These are phyloP conservation scores for Bubo scandiacus DNA, from an alignment of 2,113 vertebrate genomes.

Conservation along the genomic window DNA sequence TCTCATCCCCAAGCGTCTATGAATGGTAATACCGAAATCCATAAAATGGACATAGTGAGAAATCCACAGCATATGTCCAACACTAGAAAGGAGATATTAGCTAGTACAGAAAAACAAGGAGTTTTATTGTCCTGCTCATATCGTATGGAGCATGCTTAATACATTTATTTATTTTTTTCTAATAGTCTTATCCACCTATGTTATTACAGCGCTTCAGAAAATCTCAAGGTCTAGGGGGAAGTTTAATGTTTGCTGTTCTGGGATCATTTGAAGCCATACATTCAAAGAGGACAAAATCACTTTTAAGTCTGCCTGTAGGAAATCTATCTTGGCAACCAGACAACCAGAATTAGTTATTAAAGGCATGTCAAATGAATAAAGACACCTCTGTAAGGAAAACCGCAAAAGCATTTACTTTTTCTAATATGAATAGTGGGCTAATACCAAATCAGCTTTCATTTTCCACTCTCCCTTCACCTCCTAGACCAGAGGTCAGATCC, in stretches of 20 bases:
- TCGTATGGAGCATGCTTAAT: conserved; percentile 3
- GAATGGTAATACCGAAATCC: background rate
- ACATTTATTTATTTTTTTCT: conserved; percentile 51
- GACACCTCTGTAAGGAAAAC: conserved; percentile 84
- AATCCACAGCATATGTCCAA: background rate
- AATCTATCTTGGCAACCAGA: conserved; percentile 84
- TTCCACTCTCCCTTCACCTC: conserved; percentile 75
- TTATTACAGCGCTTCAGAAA: conserved; percentile 74
- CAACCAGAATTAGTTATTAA: conserved; percentile 89
- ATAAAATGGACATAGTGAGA: background rate
- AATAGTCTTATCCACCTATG: conserved; percentile 58
- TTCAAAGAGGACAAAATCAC: conserved; percentile 88
- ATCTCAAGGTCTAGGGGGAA: conserved; percentile 77
- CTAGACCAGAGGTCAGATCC: conserved; percentile 73
- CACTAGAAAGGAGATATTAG: background rate
- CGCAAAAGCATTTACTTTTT: conserved; percentile 81
- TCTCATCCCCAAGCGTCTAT: background rate
- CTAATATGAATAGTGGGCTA: conserved; percentile 78
- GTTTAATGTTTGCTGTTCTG: conserved; percentile 86
- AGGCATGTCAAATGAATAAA: conserved; percentile 85
- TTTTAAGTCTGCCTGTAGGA: conserved; percentile 88
- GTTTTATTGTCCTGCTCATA: conserved; percentile 30
- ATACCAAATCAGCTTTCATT: conserved; percentile 82
- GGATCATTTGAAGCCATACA: conserved; percentile 88
- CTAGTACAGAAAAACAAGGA: conserved; percentile 23